A percentile compares a stretch with the other conserved stretches of the same genome.
phyloP scores from a whole-genome alignment of 37 sponge, comb jelly and placozoan species.

The Crambe crambe region DNA sequence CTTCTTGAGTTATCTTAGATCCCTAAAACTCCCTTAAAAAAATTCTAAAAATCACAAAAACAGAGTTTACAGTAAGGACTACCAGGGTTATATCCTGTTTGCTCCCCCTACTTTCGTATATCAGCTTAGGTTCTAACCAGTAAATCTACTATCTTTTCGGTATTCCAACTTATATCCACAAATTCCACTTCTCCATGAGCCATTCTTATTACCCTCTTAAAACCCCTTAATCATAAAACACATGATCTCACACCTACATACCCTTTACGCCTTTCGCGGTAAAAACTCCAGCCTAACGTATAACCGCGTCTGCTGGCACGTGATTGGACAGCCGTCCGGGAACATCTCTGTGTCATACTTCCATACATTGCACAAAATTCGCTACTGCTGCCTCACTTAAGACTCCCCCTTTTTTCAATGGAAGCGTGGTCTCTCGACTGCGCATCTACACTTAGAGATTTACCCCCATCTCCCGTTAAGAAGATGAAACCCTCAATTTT shows the following conservation, averaged over 20 bases:
- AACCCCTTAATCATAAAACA: no score
- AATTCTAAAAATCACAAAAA: slow-evolving; percentile 23
- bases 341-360: slow-evolving; percentile 91
- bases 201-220: slow-evolving; percentile 57
- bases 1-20: slow-evolving; percentile 45
- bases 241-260: slow-evolving; percentile 54
- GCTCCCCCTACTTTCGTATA: slow-evolving; percentile 83
- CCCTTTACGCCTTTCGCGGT: slow-evolving; percentile 77
- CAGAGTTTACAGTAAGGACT: slow-evolving; percentile 85
- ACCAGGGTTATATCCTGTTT: slow-evolving; percentile 88
- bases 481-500: no score
- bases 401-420: slow-evolving; percentile 79
- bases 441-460: slow-evolving; percentile 66
- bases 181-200: slow-evolving; percentile 81
- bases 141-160: slow-evolving; percentile 77
- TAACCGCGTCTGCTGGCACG: slow-evolving; percentile 94
- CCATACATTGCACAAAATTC: slow-evolving; percentile 90
- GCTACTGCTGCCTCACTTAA: slow-evolving; percentile 80
- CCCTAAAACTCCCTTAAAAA: no score
- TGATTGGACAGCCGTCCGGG: slow-evolving; percentile 74
- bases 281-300: slow-evolving; percentile 81
- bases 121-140: slow-evolving; percentile 48
- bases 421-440: slow-evolving; percentile 81
- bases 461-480: no score
- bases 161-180: slow-evolving; percentile 70